Conservation (phyloP, 2,113 vertebrate species). For the Macquaria australasica region DNA sequence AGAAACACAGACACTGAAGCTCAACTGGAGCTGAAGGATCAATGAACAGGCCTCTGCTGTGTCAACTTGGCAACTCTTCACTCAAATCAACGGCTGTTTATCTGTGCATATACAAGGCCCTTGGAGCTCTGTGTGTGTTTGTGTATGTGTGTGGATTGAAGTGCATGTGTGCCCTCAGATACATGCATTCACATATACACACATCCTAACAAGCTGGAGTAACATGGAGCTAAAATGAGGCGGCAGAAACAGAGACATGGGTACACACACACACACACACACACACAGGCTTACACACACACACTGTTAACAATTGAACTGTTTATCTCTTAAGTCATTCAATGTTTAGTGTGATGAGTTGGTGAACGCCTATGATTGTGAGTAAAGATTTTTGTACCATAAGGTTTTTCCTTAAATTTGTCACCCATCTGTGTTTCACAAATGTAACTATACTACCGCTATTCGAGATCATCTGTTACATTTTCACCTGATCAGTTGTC, state of each 20-base stretch:
- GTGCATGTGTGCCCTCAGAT: background rate
- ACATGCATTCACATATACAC: background rate
- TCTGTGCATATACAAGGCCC: conserved; percentile 43
- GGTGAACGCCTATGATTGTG: no score
- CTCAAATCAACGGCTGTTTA: conserved; percentile 66
- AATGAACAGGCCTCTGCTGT: conserved; percentile 48
- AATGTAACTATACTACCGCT: no score
- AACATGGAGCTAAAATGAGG: background rate
- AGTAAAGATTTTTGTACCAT: no score
- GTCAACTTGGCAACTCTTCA: conserved; percentile 65
- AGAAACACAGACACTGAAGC: conserved; percentile 46
- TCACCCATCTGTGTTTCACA: background rate
- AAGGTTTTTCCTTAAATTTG: no score
- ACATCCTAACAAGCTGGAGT: conserved; percentile 1
- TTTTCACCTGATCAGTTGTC: no score
- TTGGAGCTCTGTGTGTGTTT: conserved; percentile 3
- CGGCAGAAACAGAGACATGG: background rate
- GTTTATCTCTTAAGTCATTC: no score
- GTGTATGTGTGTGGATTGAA: background rate
- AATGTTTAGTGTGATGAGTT: no score
- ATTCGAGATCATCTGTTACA: no score
- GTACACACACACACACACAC: no score
- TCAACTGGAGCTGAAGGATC: conserved; percentile 54
- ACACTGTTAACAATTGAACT: no score
- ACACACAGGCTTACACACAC: no score